Conservation (phyloP, 2,888 invertebrate genomes). For the Pyrocoelia pectoralis region DNA sequence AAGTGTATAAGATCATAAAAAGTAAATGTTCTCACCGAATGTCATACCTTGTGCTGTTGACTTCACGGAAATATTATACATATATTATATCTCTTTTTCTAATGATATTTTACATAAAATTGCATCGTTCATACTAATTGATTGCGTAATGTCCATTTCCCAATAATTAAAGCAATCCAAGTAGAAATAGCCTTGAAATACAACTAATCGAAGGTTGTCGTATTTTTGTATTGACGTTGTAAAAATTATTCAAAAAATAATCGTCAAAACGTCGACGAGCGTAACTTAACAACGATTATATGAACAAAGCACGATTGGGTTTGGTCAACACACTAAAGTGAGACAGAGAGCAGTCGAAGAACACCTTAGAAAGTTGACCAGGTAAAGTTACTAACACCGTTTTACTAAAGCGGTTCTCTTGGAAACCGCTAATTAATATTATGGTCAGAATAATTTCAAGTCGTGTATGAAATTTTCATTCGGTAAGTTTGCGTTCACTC, state of each 20-base stretch:
- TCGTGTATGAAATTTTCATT: slow-evolving; percentile 39
- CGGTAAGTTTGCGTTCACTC: slow-evolving; percentile 37
- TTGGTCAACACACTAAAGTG: slow-evolving; percentile 39
- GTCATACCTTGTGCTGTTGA: too few relatives aligned
- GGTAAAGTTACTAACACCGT: slow-evolving; percentile 33
- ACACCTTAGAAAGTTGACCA: slow-evolving; percentile 50
- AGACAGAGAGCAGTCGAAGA: slow-evolving; percentile 46
- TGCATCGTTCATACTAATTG: neutral
- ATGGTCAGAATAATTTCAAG: slow-evolving; percentile 10
- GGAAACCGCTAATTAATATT: neutral
- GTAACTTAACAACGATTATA: too few relatives aligned
- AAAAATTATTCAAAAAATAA: neutral
- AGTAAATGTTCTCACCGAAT: too few relatives aligned
- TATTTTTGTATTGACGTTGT: neutral
- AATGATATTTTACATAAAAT: too few relatives aligned
- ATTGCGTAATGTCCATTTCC: neutral
- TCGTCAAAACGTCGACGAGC: too few relatives aligned
- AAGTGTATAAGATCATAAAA: too few relatives aligned
- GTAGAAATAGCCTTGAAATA: neutral
- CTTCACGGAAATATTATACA: too few relatives aligned
- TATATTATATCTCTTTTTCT: too few relatives aligned
- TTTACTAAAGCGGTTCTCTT: slow-evolving; percentile 36
- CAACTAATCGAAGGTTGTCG: neutral
- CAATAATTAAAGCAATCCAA: neutral
- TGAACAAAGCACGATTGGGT: slow-evolving; percentile 20